Conservation (phyloP, 1,140 invertebrate genomes). For the Brachionus koreanus region DNA sequence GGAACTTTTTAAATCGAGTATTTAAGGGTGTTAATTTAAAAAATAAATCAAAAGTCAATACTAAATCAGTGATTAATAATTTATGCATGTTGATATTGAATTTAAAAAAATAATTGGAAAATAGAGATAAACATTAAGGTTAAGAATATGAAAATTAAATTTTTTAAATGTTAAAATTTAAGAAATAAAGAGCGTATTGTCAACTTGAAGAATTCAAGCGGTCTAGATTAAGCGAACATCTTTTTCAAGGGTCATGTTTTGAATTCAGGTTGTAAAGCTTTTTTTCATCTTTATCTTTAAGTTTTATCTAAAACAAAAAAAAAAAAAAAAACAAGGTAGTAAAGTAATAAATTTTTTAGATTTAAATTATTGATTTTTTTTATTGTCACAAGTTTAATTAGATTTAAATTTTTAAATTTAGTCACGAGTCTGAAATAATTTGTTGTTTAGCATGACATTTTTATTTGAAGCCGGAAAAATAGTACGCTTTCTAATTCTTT, state of each 20-base stretch:
- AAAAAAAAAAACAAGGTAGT: conserved; percentile 2
- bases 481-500: neutral
- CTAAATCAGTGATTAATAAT: neutral
- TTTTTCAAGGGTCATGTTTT: conserved; percentile 2
- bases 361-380: neutral
- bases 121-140: neutral
- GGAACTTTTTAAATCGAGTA: conserved; percentile 15
- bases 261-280: neutral
- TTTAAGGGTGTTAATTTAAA: conserved; percentile 20
- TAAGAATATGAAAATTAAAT: neutral
- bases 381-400: neutral
- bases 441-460: conserved; percentile 8
- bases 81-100: neutral
- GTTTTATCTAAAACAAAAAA: neutral
- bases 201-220: neutral
- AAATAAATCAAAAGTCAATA: neutral
- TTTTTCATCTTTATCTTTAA: conserved; percentile 18
- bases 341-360: neutral
- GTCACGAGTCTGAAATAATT: conserved; percentile 4
- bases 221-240: neutral
- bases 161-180: no score
- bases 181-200: neutral
- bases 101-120: neutral
- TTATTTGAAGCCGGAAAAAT: neutral
- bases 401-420: neutral